These are phyloP conservation scores for Apis mellifera DNA, from an alignment of 1,140 invertebrate genomes.

Conservation along the genomic window DNA sequence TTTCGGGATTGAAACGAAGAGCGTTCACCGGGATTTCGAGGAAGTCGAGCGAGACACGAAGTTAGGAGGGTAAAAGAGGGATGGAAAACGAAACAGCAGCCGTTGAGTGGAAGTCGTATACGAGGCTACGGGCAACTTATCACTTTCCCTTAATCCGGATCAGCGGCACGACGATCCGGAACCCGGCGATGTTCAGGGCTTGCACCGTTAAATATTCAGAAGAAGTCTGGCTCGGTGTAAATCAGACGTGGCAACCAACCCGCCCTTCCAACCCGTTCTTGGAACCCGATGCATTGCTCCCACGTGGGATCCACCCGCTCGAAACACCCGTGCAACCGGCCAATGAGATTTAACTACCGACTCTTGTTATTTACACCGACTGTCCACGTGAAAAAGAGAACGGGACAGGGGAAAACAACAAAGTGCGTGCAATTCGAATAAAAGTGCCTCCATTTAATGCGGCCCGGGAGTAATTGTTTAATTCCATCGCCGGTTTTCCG, in stretches of 20 bases:
- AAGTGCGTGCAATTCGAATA: conserved; percentile 8
- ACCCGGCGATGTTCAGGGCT: conserved; percentile 61
- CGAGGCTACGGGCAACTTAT: conserved; percentile 67
- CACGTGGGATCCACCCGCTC: conserved; percentile 41
- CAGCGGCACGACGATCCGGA: conserved; percentile 60
- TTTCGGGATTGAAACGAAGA: conserved; percentile 24
- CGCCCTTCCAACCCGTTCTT: conserved; percentile 46
- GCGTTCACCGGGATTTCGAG: conserved; percentile 33
- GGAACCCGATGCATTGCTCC: conserved; percentile 56
- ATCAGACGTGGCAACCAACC: conserved; percentile 62
- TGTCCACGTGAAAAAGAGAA: conserved; percentile 26
- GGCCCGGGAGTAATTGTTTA: conserved; percentile 30
- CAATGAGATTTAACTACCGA: conserved; percentile 48
- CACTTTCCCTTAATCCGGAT: conserved; percentile 75
- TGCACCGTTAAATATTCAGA: conserved; percentile 73
- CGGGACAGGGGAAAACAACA: not conserved
- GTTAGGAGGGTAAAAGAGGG: not conserved
- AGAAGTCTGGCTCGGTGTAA: conserved; percentile 68
- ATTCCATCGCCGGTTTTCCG: not conserved
- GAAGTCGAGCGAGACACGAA: conserved; percentile 31
- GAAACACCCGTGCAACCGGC: conserved; percentile 11
- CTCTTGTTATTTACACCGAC: conserved; percentile 36
- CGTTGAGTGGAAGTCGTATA: conserved; percentile 61
- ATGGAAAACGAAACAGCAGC: conserved; percentile 52
- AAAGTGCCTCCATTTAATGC: conserved; percentile 16